phyloP scores from a whole-genome alignment of 2,797 vertebrate genomes.

The Muscicapa striata region DNA sequence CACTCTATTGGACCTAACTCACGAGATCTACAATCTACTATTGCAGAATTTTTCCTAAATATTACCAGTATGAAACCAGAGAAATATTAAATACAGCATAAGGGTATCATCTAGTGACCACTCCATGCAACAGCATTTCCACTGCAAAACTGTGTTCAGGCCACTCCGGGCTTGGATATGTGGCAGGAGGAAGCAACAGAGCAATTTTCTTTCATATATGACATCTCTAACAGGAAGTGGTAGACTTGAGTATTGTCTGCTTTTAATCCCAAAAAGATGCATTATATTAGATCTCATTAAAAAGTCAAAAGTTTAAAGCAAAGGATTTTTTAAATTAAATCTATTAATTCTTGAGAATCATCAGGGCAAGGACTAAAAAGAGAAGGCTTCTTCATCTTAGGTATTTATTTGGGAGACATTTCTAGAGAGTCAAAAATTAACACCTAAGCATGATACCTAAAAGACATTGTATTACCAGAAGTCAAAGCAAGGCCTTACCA shows the following conservation, averaged over 20 bases:
- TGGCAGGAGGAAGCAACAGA: not conserved
- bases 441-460: not conserved
- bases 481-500: not conserved
- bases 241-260: not conserved
- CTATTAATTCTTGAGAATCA: not conserved
- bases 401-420: not conserved
- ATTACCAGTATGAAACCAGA: not conserved
- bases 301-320: not conserved
- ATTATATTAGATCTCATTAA: not conserved
- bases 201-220: not conserved
- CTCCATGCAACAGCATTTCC: not conserved
- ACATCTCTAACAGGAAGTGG: not conserved
- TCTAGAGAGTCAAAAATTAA: not conserved
- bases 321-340: not conserved
- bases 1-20: not conserved
- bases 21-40: not conserved
- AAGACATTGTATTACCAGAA: not conserved
- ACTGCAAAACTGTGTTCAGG: not conserved
- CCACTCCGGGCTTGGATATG: not conserved
- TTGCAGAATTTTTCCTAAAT: not conserved
- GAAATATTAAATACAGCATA: not conserved
- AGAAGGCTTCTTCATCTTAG: not conserved
- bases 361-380: not conserved
- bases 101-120: constrained; percentile 53
- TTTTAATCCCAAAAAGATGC: not conserved